Conservation (phyloP, 2,888 invertebrate species). For the Agonum fuliginosum region DNA sequence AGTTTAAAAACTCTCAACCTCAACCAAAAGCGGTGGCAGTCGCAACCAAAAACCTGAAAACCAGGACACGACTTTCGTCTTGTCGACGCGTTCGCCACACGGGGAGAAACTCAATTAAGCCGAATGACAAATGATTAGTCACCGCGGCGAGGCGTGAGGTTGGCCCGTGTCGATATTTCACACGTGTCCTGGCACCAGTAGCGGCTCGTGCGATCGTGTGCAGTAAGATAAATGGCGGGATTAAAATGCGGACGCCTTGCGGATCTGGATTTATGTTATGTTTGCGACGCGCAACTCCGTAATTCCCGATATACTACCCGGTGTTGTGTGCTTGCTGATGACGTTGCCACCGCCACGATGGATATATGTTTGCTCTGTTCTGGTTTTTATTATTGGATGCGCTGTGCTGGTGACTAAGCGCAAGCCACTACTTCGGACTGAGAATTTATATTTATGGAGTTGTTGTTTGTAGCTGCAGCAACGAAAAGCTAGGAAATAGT, state of each 20-base stretch:
- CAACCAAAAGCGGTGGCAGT: conserved; percentile 12
- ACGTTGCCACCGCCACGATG: not conserved
- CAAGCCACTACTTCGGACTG: not conserved
- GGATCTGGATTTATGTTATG: conserved; percentile 59
- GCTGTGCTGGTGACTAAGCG: conserved; percentile 1
- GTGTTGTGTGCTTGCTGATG: not conserved
- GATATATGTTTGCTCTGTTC: conserved; percentile 17
- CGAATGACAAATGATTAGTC: conserved; percentile 54
- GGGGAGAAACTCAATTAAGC: conserved; percentile 55
- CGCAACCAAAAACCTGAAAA: conserved; percentile 24
- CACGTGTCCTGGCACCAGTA: conserved; percentile 32
- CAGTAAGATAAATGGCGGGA: conserved; percentile 54
- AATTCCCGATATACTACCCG: conserved; percentile 34
- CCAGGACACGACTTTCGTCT: not conserved
- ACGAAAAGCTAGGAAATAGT: conserved; percentile 26
- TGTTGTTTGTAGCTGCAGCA: conserved; percentile 26
- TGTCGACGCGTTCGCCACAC: conserved; percentile 19
- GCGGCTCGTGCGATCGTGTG: not conserved
- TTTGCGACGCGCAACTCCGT: conserved; percentile 34
- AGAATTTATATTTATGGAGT: conserved; percentile 43
- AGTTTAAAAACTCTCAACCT: not conserved
- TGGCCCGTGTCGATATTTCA: conserved; percentile 54
- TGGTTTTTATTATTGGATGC: conserved; percentile 20
- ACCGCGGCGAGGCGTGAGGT: conserved; percentile 42
- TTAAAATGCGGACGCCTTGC: conserved; percentile 57